These are phyloP conservation scores for Cynaeus angustus DNA, from an alignment of 2,888 invertebrate species.

Conservation along the genomic window DNA sequence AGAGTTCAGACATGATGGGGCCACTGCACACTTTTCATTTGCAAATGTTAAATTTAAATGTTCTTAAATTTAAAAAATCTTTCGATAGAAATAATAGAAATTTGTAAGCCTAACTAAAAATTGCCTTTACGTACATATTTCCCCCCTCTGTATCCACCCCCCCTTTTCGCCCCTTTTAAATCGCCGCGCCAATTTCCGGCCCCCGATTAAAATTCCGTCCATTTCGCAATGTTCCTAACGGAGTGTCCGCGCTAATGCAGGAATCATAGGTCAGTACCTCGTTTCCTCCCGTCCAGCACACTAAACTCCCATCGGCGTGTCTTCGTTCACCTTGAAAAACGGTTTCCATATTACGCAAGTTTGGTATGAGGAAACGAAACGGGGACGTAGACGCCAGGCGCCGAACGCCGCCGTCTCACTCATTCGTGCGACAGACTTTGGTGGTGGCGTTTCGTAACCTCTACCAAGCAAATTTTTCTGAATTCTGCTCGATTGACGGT, in stretches of 20 bases:
- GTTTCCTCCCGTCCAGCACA: not conserved
- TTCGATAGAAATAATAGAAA: too few relatives aligned
- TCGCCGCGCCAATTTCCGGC: constrained; percentile 12
- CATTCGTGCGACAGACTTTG: constrained; percentile 54
- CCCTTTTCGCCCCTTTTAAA: too few relatives aligned
- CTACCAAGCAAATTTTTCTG: not conserved
- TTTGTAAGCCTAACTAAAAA: too few relatives aligned
- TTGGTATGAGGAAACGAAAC: constrained; percentile 43
- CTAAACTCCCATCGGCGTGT: constrained; percentile 21
- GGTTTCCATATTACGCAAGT: constrained; percentile 46
- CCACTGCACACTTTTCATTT: too few relatives aligned
- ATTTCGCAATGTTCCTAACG: constrained; percentile 8
- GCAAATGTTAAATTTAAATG: too few relatives aligned
- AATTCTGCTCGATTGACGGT: constrained; percentile 16
- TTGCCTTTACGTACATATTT: too few relatives aligned
- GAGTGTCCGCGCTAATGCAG: not conserved
- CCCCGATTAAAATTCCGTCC: constrained; percentile 24
- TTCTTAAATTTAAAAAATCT: too few relatives aligned
- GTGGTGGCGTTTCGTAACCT: constrained; percentile 38
- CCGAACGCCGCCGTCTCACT: constrained; percentile 46
- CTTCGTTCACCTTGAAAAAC: constrained; percentile 44
- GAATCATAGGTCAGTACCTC: constrained; percentile 31
- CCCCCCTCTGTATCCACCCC: too few relatives aligned
- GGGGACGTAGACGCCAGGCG: constrained; percentile 53
- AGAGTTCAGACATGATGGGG: too few relatives aligned